Evolutionary conservation across 2,888 invertebrate genomes (phyloP).

Genomic region (Mimas tiliae): DNA sequence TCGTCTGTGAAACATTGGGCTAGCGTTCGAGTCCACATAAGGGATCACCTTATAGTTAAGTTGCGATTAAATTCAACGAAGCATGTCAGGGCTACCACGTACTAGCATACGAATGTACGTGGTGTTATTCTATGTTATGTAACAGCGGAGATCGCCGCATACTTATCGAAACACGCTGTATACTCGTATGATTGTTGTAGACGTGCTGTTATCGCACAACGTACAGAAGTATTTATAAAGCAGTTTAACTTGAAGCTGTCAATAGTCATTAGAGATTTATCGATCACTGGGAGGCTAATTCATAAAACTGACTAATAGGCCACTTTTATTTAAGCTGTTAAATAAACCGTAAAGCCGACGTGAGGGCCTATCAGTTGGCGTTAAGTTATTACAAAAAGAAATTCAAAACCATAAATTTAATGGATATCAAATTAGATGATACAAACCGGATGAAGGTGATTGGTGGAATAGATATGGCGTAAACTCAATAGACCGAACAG

Average conservation of each 20-base stretch:
- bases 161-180: conserved; percentile 32
- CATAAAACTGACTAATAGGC: neutral
- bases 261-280: conserved; percentile 11
- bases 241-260: conserved; percentile 1
- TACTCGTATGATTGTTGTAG: neutral
- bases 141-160: conserved; percentile 53
- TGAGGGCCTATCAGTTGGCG: neutral
- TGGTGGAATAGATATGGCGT: neutral
- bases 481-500: neutral
- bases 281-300: neutral
- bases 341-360: neutral
- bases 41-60: conserved; percentile 62
- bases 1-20: conserved; percentile 51
- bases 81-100: conserved; percentile 80
- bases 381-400: neutral
- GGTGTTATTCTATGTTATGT: conserved; percentile 68
- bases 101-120: conserved; percentile 60
- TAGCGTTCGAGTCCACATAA: conserved; percentile 57
- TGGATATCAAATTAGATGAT: neutral
- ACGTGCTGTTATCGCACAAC: neutral
- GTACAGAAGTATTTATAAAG: conserved; percentile 2
- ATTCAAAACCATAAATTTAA: neutral
- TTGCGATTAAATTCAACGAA: conserved; percentile 64
- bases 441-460: too few species aligned
- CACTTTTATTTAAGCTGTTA: conserved; percentile 1